phyloP scores from a whole-genome alignment of 2,113 vertebrate genomes.

The Zosterops hypoxanthus region DNA sequence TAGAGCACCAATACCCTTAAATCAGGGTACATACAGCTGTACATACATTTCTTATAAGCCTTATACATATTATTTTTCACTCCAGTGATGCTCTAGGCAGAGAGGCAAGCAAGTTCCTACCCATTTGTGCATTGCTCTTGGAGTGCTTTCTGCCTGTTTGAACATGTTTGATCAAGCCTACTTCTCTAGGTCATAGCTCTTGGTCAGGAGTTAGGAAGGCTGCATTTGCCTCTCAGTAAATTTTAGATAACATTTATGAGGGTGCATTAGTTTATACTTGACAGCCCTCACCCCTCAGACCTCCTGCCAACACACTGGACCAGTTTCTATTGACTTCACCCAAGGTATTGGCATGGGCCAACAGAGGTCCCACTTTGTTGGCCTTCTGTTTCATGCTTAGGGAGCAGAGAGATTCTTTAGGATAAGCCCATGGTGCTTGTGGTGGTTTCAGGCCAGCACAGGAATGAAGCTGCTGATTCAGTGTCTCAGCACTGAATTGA shows the following conservation, averaged over 20 bases:
- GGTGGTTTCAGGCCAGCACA: background rate
- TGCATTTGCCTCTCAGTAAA: background rate
- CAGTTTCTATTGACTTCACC: background rate
- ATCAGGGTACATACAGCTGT: background rate
- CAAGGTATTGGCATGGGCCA: background rate
- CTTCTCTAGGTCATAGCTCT: background rate
- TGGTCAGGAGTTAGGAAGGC: background rate
- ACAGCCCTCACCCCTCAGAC: background rate
- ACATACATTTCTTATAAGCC: background rate
- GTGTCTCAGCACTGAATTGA: background rate
- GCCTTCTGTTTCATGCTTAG: background rate
- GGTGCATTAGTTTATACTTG: background rate
- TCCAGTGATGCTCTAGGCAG: background rate
- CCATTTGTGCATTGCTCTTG: background rate
- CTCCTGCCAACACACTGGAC: background rate
- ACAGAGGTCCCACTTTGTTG: background rate
- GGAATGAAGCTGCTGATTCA: background rate
- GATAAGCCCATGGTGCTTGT: accelerated
- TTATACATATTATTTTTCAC: background rate
- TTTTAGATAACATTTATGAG: background rate
- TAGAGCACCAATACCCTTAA: background rate
- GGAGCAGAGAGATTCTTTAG: background rate
- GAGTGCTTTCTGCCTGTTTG: background rate
- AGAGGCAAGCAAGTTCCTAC: background rate
- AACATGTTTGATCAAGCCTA: background rate